These are phyloP conservation scores for Scotopteryx bipunctaria DNA, from an alignment of 2,888 invertebrate species.

Conservation along the genomic window DNA sequence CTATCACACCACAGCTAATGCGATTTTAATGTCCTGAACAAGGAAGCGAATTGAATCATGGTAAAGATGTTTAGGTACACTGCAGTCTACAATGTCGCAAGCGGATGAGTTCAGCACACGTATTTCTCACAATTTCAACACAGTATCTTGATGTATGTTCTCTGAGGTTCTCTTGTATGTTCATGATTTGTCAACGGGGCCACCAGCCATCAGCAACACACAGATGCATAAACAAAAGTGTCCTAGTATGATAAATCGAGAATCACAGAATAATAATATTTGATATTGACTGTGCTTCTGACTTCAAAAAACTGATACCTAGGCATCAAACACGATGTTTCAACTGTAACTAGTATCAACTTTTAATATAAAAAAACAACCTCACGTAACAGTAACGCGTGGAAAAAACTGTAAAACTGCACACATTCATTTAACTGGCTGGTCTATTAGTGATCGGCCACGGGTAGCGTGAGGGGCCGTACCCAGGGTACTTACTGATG, in stretches of 20 bases:
- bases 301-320: too few species aligned
- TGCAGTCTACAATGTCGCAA: neutral
- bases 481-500: too few species aligned
- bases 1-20: slow-evolving; percentile 33
- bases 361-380: slow-evolving; percentile 9
- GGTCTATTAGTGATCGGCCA: slow-evolving; percentile 33
- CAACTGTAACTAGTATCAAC: neutral
- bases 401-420: slow-evolving; percentile 25
- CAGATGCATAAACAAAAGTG: too few species aligned
- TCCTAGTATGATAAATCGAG: too few species aligned
- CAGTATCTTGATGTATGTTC: too few species aligned
- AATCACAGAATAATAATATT: too few species aligned
- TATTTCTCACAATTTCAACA: too few species aligned
- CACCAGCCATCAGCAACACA: too few species aligned
- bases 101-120: neutral
- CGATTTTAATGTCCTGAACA: slow-evolving; percentile 33
- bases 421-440: slow-evolving; percentile 28
- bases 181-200: too few species aligned
- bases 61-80: slow-evolving; percentile 2
- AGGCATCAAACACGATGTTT: too few species aligned
- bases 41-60: slow-evolving; percentile 34
- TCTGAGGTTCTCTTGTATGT: too few species aligned
- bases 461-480: slow-evolving; percentile 22
- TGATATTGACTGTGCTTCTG: too few species aligned
- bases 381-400: slow-evolving; percentile 25